Evolutionary conservation across 2,888 invertebrate genomes (phyloP).

Genomic region (Limnephilus marmoratus): DNA sequence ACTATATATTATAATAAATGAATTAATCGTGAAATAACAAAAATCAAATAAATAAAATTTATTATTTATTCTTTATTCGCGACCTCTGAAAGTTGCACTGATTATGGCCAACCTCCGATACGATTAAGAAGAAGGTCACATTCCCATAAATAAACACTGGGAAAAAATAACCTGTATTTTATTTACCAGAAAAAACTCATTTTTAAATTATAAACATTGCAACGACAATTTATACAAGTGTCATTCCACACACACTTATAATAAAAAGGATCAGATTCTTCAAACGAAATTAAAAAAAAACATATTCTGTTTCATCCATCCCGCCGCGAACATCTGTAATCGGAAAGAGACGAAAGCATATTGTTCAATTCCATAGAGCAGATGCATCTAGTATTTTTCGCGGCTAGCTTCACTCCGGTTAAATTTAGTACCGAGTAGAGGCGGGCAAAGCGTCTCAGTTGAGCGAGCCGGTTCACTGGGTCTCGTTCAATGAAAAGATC

Average conservation of each 20-base stretch:
- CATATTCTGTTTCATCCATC: background rate
- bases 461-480: no score
- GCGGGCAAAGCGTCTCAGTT: no score
- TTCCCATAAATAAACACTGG: no score
- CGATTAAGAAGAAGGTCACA: no score
- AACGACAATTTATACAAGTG: background rate
- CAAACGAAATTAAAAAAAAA: background rate
- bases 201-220: background rate
- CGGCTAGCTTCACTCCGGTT: conserved; percentile 50
- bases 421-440: conserved; percentile 51
- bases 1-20: no score
- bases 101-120: no score
- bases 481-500: no score
- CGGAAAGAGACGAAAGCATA: conserved; percentile 34
- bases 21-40: no score
- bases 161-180: background rate
- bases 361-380: conserved; percentile 35
- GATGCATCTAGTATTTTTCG: conserved; percentile 53
- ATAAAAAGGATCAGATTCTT: conserved; percentile 10
- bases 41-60: no score
- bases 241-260: background rate
- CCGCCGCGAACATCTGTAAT: background rate
- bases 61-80: no score
- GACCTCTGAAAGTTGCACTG: no score
- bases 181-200: background rate